A percentile compares a stretch with the other conserved stretches of the same genome.
Conservation (phyloP, 2,113 vertebrate genomes). For the Trinectes maculatus region DNA sequence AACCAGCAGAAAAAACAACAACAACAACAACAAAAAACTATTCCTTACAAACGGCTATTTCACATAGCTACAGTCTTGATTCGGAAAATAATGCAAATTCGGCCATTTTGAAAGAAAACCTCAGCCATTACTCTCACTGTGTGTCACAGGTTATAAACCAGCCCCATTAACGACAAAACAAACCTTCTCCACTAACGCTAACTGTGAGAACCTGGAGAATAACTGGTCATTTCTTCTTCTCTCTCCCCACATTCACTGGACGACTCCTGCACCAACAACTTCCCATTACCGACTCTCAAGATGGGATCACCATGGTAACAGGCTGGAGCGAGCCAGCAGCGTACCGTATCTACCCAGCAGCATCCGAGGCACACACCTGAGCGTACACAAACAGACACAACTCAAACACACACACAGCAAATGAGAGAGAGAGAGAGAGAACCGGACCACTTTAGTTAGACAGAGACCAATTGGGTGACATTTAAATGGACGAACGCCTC, state of each 20-base stretch:
- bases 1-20: conserved; percentile 13
- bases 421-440: conserved; percentile 28
- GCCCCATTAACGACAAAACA: neutral
- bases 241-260: conserved; percentile 21
- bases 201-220: conserved; percentile 2
- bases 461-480: conserved; percentile 46
- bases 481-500: conserved; percentile 51
- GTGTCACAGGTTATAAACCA: neutral
- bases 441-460: conserved; percentile 30
- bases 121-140: neutral
- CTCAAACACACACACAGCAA: conserved; percentile 15
- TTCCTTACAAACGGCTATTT: neutral
- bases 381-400: neutral
- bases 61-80: neutral
- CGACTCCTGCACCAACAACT: conserved; percentile 45
- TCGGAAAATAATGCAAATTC: neutral
- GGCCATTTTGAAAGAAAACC: neutral
- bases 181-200: neutral
- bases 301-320: conserved; percentile 71
- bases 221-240: conserved; percentile 12
- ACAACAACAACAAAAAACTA: neutral
- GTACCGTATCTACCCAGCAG: conserved; percentile 29
- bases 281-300: conserved; percentile 56
- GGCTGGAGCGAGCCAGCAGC: conserved; percentile 44
- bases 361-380: conserved; percentile 25